Conservation (phyloP, 2,113 vertebrate genomes). For the Lepisosteus osseus region DNA sequence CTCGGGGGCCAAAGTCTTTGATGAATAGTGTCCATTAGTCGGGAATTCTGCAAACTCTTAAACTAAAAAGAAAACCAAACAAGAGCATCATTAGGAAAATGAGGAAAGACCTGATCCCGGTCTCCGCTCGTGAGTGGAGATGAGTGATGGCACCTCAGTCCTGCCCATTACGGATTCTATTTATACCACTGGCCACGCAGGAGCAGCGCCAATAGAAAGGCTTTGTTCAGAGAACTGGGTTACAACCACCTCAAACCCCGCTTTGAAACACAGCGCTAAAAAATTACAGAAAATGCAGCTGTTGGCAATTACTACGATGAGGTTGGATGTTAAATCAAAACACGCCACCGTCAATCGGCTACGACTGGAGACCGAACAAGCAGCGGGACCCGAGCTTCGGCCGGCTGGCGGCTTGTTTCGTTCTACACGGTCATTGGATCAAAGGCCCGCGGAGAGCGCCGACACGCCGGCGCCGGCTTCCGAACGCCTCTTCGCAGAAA, state of each 20-base stretch:
- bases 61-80: slow-evolving; percentile 72
- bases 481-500: too few species aligned
- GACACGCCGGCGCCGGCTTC: too few species aligned
- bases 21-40: slow-evolving; percentile 72
- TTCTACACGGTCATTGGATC: too few species aligned
- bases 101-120: slow-evolving; percentile 69
- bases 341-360: too few species aligned
- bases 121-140: slow-evolving; percentile 68
- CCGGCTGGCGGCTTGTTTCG: too few species aligned
- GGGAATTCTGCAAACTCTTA: slow-evolving; percentile 63
- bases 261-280: too few species aligned
- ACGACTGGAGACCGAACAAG: too few species aligned
- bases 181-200: slow-evolving; percentile 69
- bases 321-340: too few species aligned
- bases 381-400: too few species aligned
- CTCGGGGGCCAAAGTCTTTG: slow-evolving; percentile 58
- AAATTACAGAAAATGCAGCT: too few species aligned
- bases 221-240: slow-evolving; percentile 71
- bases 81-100: slow-evolving; percentile 77
- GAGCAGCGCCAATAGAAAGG: slow-evolving; percentile 64
- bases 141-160: slow-evolving; percentile 72
- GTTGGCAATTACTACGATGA: too few species aligned
- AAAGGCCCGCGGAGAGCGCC: too few species aligned
- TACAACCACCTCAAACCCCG: slow-evolving; percentile 52
- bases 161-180: slow-evolving; percentile 73